Evolutionary conservation across 2,113 vertebrate species (phyloP).

Genomic region (Tichodroma muraria): DNA sequence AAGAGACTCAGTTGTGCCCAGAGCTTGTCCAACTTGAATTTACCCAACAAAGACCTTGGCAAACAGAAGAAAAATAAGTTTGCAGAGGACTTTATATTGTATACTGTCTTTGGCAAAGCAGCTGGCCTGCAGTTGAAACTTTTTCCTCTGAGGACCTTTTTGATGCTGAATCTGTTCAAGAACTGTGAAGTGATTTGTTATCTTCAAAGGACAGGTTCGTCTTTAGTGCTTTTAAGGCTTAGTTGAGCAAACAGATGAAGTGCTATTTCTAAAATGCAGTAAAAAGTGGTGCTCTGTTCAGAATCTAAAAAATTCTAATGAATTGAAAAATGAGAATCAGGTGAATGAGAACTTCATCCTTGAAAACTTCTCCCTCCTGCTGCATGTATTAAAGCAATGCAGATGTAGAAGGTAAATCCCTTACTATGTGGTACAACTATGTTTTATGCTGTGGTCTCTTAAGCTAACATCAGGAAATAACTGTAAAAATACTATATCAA

Average conservation of each 20-base stretch:
- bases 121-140: conserved; percentile 23
- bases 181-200: conserved; percentile 37
- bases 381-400: neutral
- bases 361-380: neutral
- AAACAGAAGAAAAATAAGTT: neutral
- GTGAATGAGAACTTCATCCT: conserved; percentile 2
- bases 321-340: conserved; percentile 14
- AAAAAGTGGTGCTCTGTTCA: neutral
- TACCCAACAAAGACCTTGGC: neutral
- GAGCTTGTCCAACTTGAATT: neutral
- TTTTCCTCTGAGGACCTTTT: conserved; percentile 16
- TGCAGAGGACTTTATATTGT: neutral
- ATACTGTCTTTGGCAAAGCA: conserved; percentile 16
- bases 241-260: conserved; percentile 11
- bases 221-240: conserved; percentile 13
- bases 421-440: neutral
- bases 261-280: neutral
- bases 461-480: conserved; percentile 9
- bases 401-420: conserved; percentile 20
- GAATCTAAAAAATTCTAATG: conserved; percentile 2
- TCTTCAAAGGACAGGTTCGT: conserved; percentile 38
- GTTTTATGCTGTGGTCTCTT: neutral
- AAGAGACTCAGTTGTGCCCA: neutral
- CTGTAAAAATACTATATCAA: neutral
- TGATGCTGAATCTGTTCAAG: neutral